Conservation (phyloP, 2,113 vertebrate genomes). For the Marcusenius ussheri region DNA sequence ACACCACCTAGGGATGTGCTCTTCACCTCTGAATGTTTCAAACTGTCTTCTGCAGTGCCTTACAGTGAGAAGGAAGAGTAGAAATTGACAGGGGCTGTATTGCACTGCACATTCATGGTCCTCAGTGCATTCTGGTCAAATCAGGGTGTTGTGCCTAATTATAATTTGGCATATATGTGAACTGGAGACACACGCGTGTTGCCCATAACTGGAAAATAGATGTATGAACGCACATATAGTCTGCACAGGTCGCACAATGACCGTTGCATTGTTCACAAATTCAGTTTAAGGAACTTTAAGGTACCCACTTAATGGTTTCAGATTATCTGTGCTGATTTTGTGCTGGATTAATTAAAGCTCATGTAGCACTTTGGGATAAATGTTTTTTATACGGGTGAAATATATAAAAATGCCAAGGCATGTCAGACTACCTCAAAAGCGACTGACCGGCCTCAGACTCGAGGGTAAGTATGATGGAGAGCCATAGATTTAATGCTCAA, state of each 20-base stretch:
- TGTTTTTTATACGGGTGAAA: background rate
- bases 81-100: background rate
- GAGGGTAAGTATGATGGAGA: constrained; percentile 41
- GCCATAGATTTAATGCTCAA: constrained; percentile 37
- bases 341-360: background rate
- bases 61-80: background rate
- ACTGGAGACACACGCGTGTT: background rate
- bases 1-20: background rate
- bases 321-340: background rate
- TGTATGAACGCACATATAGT: background rate
- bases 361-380: background rate
- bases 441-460: background rate
- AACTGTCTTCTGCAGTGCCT: background rate
- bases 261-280: constrained; percentile 37
- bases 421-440: background rate
- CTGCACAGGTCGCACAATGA: background rate
- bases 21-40: background rate
- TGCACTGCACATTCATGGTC: background rate
- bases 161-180: background rate
- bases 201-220: background rate
- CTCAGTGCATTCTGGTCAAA: background rate
- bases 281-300: background rate
- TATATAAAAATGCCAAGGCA: background rate
- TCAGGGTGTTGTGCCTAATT: background rate
- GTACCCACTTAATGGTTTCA: constrained; percentile 26